phyloP scores from a whole-genome alignment of 2,888 invertebrate species.

The Lithosia quadra region DNA sequence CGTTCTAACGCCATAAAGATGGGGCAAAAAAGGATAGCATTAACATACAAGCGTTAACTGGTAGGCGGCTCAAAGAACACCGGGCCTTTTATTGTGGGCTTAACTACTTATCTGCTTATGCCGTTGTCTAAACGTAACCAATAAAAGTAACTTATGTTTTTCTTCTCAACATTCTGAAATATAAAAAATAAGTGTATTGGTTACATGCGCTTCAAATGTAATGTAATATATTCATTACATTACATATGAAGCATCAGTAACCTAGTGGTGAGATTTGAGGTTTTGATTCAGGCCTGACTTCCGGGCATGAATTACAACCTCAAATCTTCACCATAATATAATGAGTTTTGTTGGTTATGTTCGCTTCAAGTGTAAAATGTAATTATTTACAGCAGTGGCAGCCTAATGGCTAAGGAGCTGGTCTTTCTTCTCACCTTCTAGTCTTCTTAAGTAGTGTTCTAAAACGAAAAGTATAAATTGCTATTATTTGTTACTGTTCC shows the following conservation, averaged over 20 bases:
- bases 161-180: constrained; percentile 1
- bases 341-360: too few relatives aligned
- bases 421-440: too few relatives aligned
- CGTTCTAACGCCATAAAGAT: constrained; percentile 26
- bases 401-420: too few relatives aligned
- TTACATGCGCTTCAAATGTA: not conserved
- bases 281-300: too few relatives aligned
- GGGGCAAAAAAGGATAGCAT: constrained; percentile 42
- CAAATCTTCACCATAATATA: too few relatives aligned
- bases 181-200: not conserved
- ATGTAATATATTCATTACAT: not conserved
- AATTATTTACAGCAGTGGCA: too few relatives aligned
- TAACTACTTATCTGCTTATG: constrained; percentile 42
- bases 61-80: constrained; percentile 47
- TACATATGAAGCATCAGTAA: not conserved
- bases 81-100: constrained; percentile 40
- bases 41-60: constrained; percentile 53
- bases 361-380: too few relatives aligned
- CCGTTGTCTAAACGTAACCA: constrained; percentile 40
- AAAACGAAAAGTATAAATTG: too few relatives aligned
- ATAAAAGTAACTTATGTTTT: constrained; percentile 25
- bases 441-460: too few relatives aligned
- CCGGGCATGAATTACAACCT: too few relatives aligned
- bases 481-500: too few relatives aligned
- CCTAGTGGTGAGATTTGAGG: too few relatives aligned